Conservation (phyloP, 2,113 vertebrate species). For the Chrysochloris asiatica region DNA sequence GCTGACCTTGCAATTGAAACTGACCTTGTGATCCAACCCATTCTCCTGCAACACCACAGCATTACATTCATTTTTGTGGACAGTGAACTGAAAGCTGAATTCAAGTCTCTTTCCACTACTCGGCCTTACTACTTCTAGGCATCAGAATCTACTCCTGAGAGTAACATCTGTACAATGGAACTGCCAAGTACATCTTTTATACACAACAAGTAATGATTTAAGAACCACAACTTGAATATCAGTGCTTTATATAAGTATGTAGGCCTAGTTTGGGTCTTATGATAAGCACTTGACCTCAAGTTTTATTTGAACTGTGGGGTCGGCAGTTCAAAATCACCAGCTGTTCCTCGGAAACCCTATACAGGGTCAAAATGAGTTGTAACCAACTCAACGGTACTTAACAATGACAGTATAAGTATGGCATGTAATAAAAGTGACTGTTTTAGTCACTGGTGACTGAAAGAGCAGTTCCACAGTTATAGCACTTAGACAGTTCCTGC, state of each 20-base stretch:
- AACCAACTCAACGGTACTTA: too few relatives aligned
- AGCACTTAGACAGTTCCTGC: not conserved
- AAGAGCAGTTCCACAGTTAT: not conserved
- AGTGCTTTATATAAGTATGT: not conserved
- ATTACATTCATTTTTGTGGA: not conserved
- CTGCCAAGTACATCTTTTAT: not conserved
- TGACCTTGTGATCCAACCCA: too few relatives aligned
- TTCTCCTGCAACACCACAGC: too few relatives aligned
- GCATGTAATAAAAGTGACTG: fast-evolving
- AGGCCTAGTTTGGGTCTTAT: too few relatives aligned
- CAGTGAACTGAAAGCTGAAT: not conserved
- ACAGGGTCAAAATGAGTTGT: too few relatives aligned
- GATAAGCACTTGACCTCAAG: too few relatives aligned
- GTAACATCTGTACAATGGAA: not conserved
- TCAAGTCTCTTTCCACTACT: not conserved
- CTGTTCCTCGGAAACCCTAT: too few relatives aligned
- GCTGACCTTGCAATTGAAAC: too few relatives aligned
- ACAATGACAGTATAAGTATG: too few relatives aligned
- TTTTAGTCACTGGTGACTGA: not conserved
- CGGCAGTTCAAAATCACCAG: too few relatives aligned
- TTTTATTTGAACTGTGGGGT: too few relatives aligned
- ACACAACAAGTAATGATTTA: not conserved
- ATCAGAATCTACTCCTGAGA: not conserved
- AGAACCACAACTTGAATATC: not conserved
- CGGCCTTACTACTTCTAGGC: not conserved